These are phyloP conservation scores for Acanthosoma haemorrhoidale DNA, from an alignment of 2,888 invertebrate genomes.

Conservation along the genomic window DNA sequence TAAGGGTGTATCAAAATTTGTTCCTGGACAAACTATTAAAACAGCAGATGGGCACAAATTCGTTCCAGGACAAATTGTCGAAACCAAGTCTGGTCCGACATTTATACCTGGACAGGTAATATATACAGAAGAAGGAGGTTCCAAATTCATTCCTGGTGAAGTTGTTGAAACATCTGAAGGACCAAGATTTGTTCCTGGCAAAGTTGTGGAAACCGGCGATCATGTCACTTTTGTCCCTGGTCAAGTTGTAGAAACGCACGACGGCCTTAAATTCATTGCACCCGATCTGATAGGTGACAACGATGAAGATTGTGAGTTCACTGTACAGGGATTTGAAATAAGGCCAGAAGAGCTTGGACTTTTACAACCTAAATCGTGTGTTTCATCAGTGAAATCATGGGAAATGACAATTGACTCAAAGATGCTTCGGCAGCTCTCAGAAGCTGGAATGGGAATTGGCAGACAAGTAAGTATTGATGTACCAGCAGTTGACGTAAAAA, in stretches of 20 bases:
- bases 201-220: constrained; percentile 50
- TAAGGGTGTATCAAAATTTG: constrained; percentile 58
- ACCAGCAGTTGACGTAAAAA: constrained; percentile 56
- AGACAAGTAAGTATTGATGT: constrained; percentile 58
- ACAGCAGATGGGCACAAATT: constrained; percentile 66
- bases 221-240: constrained; percentile 51
- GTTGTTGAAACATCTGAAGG: constrained; percentile 68
- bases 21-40: constrained; percentile 67
- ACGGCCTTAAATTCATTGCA: constrained; percentile 59
- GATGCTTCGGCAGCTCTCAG: constrained; percentile 60
- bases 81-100: constrained; percentile 67
- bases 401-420: constrained; percentile 60
- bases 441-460: constrained; percentile 64
- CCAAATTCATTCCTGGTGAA: constrained; percentile 60
- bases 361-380: constrained; percentile 46
- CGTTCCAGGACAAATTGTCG: constrained; percentile 72
- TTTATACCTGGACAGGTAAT: constrained; percentile 76
- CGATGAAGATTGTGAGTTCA: constrained; percentile 59
- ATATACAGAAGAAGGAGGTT: constrained; percentile 56
- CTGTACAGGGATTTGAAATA: constrained; percentile 62
- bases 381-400: constrained; percentile 51
- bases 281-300: constrained; percentile 62
- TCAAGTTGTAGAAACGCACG: constrained; percentile 51
- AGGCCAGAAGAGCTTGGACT: constrained; percentile 50
- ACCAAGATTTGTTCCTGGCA: constrained; percentile 56